Evolutionary conservation across 64 coral and sea anemone species (phyloP), one percentile per base, ranked within the genome.

Genomic region (Catalaphyllia jardinei): DNA sequence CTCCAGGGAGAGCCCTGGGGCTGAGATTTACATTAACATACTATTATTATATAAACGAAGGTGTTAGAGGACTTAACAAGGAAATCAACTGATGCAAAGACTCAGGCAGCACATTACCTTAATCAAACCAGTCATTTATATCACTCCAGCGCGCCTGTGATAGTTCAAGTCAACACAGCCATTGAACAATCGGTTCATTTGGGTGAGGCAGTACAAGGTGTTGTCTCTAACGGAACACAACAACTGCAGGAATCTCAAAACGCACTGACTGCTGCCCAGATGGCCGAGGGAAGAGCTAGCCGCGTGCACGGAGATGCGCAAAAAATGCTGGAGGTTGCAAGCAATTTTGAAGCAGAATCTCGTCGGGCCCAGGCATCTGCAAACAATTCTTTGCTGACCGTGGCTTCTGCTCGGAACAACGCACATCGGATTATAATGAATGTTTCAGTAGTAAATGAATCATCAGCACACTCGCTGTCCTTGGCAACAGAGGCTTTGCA

Each of bases 131-230:
- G 30, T 15, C 27, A 25, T 2, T 73, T 96, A 31, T 96, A 92
- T 24, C 54, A 92, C 6, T 89, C 94, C 46, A 92, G 94, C 72
- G 79, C 75, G 14, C 31, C 87, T 29, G 91, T 87, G 20, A 79
- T 93, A n/a, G 49, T 9, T 46, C 91, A 87, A 75, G 88, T 96
- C 19, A 18, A 87, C 75, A 64, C 80, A 19, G 91, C 94, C 52
- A 75, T 96, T 25, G 22, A 82, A 31, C 75, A 82, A 55, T 76
- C 91, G 71, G 24, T 72, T 30, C 63, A 55, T 50, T 76, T 93
- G 88, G 82, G 49, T 52, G 31, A 65, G 13, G 89, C 67, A 18
- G 80, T 89, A 17, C 83, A 28, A 12, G 18, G 10, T 11, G 87
- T 89, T 9, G 52, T 65, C 30, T 51, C 20, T 11, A 96, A 96